Evolutionary conservation across 2,888 invertebrate genomes (phyloP).

Genomic region (Antheraea yamamai): DNA sequence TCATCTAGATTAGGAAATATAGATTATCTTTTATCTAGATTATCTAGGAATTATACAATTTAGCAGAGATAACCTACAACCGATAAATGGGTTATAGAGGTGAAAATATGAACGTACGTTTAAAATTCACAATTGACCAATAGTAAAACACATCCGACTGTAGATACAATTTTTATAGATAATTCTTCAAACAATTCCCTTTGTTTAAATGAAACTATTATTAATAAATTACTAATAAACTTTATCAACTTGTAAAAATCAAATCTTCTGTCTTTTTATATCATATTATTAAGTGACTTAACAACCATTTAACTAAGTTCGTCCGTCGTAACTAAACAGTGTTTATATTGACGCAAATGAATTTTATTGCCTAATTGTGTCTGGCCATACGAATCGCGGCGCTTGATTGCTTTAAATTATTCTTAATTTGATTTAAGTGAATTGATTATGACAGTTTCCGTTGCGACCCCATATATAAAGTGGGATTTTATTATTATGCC

Average conservation of each 20-base stretch:
- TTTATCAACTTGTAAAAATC: not conserved
- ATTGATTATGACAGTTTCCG: constrained; percentile 67
- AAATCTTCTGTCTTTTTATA: not conserved
- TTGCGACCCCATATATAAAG: constrained; percentile 24
- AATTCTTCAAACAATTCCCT: not conserved
- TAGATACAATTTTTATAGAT: too few relatives aligned
- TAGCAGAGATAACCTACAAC: too few relatives aligned
- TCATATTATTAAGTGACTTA: not conserved
- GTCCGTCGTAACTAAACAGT: constrained; percentile 12
- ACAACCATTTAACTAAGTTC: not conserved
- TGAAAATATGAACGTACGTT: too few relatives aligned
- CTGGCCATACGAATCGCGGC: constrained; percentile 40
- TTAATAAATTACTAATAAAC: too few relatives aligned
- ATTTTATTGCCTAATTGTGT: constrained; percentile 56
- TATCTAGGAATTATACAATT: too few relatives aligned
- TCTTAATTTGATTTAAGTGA: constrained; percentile 65
- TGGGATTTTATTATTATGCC: constrained; percentile 8
- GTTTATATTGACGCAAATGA: constrained; percentile 21
- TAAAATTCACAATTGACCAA: too few relatives aligned
- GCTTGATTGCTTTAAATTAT: constrained; percentile 62
- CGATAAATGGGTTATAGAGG: too few relatives aligned
- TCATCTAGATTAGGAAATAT: too few relatives aligned
- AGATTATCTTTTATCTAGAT: too few relatives aligned
- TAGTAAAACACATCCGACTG: too few relatives aligned
- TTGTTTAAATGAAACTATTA: not conserved